Percentiles rank a stretch among this genome's conserved stretches.
phyloP scores from a whole-genome alignment of 2,888 invertebrate genomes.

The Aricia artaxerxes region DNA sequence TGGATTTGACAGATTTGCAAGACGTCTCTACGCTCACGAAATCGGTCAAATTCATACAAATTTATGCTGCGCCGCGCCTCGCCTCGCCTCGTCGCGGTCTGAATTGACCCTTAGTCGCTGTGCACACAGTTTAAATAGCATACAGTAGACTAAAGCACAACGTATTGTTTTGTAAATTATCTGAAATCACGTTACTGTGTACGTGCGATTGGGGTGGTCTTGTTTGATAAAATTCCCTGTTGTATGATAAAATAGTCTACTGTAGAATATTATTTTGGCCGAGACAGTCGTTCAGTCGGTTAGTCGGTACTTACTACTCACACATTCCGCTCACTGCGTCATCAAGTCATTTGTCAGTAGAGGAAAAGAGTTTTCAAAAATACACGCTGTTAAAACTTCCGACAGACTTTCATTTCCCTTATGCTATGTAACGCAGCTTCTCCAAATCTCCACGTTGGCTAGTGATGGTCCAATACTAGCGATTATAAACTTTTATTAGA shows the following conservation, averaged over 20 bases:
- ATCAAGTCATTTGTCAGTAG: conserved; percentile 58
- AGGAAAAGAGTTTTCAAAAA: conserved; percentile 54
- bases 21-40: no score
- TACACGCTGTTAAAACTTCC: conserved; percentile 40
- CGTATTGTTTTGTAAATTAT: background rate
- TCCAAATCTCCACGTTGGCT: no score
- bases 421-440: background rate
- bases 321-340: conserved; percentile 58
- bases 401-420: background rate
- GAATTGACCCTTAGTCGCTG: no score
- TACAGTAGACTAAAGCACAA: background rate
- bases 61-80: no score
- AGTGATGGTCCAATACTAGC: no score
- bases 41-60: no score
- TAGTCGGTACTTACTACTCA: conserved; percentile 60
- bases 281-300: conserved; percentile 25
- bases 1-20: no score
- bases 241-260: no score
- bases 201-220: background rate
- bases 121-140: no score
- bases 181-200: background rate
- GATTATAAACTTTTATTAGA: no score
- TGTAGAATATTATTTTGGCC: background rate
- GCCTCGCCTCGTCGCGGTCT: no score
- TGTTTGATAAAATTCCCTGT: background rate